A percentile compares a stretch with the other conserved stretches of the same genome.
Evolutionary conservation across 2,113 vertebrate species (phyloP).

Genomic region (Gymnocephalus cernua): DNA sequence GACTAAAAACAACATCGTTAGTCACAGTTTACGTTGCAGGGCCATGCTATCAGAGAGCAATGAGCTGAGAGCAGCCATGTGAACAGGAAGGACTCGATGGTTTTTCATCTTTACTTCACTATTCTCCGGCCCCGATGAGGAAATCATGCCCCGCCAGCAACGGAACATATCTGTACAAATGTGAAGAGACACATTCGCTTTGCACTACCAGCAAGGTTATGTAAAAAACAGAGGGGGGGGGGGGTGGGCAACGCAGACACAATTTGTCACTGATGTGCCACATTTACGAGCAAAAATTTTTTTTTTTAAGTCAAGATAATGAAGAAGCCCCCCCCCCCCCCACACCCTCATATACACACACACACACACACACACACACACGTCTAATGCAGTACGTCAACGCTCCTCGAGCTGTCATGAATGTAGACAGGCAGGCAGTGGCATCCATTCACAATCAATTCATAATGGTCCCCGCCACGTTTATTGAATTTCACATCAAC

Average conservation of each 20-base stretch:
- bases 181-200: constrained; percentile 67
- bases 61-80: constrained; percentile 67
- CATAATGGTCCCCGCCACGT: constrained; percentile 68
- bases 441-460: constrained; percentile 75
- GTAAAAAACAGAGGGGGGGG: constrained; percentile 54
- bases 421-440: constrained; percentile 64
- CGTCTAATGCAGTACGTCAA: constrained; percentile 51
- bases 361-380: constrained; percentile 23
- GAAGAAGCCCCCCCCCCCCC: constrained; percentile 41
- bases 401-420: constrained; percentile 71
- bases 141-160: constrained; percentile 63
- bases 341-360: background rate
- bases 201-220: constrained; percentile 71
- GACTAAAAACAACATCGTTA: constrained; percentile 53
- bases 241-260: constrained; percentile 48
- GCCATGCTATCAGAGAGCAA: constrained; percentile 62
- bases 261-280: constrained; percentile 62
- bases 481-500: constrained; percentile 80
- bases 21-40: constrained; percentile 64
- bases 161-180: constrained; percentile 67
- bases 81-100: constrained; percentile 57
- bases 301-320: constrained; percentile 69
- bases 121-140: constrained; percentile 51
- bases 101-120: constrained; percentile 49
- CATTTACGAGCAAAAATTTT: constrained; percentile 55